A percentile compares a stretch with the other conserved stretches of the same genome.
These are phyloP conservation scores for Brachionus angularis DNA, from an alignment of 1,140 invertebrate genomes.

Conservation along the genomic window DNA sequence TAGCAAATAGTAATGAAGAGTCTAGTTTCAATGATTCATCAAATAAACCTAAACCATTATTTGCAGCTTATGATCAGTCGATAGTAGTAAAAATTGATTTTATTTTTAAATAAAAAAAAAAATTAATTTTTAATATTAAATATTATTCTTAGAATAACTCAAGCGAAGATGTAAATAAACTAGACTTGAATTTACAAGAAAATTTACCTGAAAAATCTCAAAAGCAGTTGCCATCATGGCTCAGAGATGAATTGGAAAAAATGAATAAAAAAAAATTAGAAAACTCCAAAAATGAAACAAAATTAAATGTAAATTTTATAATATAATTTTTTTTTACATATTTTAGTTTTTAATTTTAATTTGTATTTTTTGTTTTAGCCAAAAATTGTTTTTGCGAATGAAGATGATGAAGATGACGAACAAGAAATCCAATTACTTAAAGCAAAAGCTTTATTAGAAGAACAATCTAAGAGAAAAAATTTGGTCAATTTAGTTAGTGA, in stretches of 20 bases:
- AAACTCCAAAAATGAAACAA: not conserved
- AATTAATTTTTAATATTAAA: not conserved
- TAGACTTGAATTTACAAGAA: not conserved
- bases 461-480: slow-evolving; percentile 5
- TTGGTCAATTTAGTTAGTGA: not conserved
- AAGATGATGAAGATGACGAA: slow-evolving; percentile 14
- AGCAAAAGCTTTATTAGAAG: too few species aligned
- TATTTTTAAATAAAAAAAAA: slow-evolving; percentile 15
- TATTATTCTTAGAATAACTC: not conserved
- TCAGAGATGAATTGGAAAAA: slow-evolving; percentile 38
- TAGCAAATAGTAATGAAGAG: not conserved
- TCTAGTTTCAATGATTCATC: not conserved
- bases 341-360: not conserved
- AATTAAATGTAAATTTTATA: slow-evolving; percentile 28
- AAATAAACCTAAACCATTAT: slow-evolving; percentile 42
- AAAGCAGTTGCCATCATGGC: slow-evolving; percentile 35
- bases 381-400: slow-evolving; percentile 11
- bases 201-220: not conserved
- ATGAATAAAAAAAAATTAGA: slow-evolving; percentile 34
- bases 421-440: too few species aligned
- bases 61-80: slow-evolving; percentile 28
- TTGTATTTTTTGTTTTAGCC: not conserved
- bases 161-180: not conserved
- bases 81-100: slow-evolving; percentile 35
- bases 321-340: not conserved